Percentiles rank a stretch among this genome's conserved stretches.
Conservation (phyloP, 2,113 vertebrate species). For the Ammodytes marinus region DNA sequence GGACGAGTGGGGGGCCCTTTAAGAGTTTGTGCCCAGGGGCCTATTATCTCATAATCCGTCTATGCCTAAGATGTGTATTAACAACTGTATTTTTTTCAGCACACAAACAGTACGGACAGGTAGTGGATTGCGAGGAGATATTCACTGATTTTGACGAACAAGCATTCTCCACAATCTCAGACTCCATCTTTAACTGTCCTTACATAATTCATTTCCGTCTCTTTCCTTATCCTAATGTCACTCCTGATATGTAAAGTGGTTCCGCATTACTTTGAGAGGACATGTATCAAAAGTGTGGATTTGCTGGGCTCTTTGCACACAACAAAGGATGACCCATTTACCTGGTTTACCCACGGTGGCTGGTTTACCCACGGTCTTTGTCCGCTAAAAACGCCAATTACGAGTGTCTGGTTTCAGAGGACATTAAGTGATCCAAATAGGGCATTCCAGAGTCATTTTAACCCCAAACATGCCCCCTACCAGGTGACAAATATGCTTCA, state of each 20-base stretch:
- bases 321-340: not conserved
- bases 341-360: not conserved
- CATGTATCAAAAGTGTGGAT: not conserved
- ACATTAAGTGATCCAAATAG: not conserved
- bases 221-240: not conserved
- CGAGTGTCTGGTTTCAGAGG: not conserved
- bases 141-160: no score
- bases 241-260: not conserved
- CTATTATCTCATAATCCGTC: no score
- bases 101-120: no score
- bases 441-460: not conserved
- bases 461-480: no score
- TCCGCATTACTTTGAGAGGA: not conserved
- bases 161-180: no score
- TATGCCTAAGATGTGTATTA: no score
- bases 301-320: not conserved
- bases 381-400: slow-evolving; percentile 17
- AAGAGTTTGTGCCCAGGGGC: no score
- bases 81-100: no score
- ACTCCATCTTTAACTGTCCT: not conserved
- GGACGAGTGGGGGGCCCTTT: no score
- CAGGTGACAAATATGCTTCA: no score
- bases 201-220: not conserved
- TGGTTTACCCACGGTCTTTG: not conserved
- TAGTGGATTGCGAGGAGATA: no score